Base-by-base conservation (phyloP, 1,140 invertebrate species). In the Physella acuta region DNA sequence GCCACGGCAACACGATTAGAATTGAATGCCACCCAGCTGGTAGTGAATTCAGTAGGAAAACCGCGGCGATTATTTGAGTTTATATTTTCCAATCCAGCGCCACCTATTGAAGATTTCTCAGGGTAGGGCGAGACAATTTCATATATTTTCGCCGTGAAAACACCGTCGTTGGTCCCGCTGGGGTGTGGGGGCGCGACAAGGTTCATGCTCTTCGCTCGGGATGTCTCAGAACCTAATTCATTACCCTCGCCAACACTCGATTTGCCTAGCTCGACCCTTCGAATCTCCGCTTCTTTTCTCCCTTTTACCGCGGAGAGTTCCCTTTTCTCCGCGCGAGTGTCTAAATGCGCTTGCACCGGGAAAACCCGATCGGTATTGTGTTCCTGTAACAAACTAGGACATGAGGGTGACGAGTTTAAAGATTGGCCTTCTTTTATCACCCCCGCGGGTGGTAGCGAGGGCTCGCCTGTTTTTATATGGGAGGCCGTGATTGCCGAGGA, bases 261-360 rank as follows among this genome's bases (percentile, higher is more conserved):
- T 61, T 26, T 61, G n/a, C 37, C 34, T 24, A 5, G 59, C 4
- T 61, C 59, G 59, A 17, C 37, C 28, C 37, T 34, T 11, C 1
- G 56, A 33, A 58, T 58, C 30, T 1, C 17, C 28, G 37, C 37
- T 36, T 24, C 39, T 39, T 39, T 36, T 60, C 58, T 60, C 58
- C 5, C 58, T 60, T 34, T 2, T 14, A 36, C 16, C 17, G 16
- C 28, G 37, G 59, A 39, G 34, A 24, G 28, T 26, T 28, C 36
- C 36, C 4, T 37, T 36, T 16, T 30, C 17, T 26, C 59, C 8
- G 24, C 37, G 36, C n/a, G 28, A 36, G 33, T 26, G n/a, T 3
- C 56, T 3, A 30, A 44, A 61, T 61, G 59, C 28, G 28, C 39
- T 61, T 61, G 59, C 37, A 61, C 59, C 59, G 59, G 36, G 26